These are phyloP conservation scores for Penaeus japonicus DNA, from an alignment of 1,140 invertebrate species.

Conservation along the genomic window DNA sequence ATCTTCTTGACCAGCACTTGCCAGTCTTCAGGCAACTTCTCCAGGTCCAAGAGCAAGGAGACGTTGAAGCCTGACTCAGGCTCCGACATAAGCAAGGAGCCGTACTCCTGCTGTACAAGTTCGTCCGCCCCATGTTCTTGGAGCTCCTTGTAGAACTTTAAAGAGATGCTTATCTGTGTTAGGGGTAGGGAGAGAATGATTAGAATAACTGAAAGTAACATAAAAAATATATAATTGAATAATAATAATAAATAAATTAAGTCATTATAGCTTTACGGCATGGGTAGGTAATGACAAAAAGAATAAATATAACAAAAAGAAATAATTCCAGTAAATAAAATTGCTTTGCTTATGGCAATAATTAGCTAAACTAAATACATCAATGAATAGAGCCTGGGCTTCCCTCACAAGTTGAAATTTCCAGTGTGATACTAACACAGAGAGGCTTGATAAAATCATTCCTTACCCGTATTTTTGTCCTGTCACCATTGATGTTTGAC, in stretches of 20 bases:
- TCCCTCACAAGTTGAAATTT: too few species aligned
- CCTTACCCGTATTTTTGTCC: conserved; percentile 94
- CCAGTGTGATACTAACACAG: too few species aligned
- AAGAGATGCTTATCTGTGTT: conserved; percentile 91
- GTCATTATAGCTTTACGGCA: too few species aligned
- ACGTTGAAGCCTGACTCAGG: conserved; percentile 84
- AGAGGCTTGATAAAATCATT: background rate
- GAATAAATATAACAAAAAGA: too few species aligned
- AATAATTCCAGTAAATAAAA: too few species aligned
- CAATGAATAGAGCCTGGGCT: too few species aligned
- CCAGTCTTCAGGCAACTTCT: conserved; percentile 90
- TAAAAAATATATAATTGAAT: background rate
- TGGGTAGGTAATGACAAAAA: too few species aligned
- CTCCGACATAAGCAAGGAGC: conserved; percentile 72
- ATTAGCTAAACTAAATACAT: too few species aligned
- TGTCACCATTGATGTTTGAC: conserved; percentile 95
- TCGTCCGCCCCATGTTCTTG: conserved; percentile 98
- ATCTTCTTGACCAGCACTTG: conserved; percentile 89
- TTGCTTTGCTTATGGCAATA: too few species aligned
- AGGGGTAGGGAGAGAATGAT: background rate
- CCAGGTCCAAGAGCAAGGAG: conserved; percentile 90
- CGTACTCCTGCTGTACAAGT: conserved; percentile 92
- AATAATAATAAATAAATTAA: background rate
- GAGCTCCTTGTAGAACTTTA: conserved; percentile 99
- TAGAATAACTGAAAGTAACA: background rate